Conservation (phyloP, 1,140 invertebrate species). For the Plodia interpunctella region DNA sequence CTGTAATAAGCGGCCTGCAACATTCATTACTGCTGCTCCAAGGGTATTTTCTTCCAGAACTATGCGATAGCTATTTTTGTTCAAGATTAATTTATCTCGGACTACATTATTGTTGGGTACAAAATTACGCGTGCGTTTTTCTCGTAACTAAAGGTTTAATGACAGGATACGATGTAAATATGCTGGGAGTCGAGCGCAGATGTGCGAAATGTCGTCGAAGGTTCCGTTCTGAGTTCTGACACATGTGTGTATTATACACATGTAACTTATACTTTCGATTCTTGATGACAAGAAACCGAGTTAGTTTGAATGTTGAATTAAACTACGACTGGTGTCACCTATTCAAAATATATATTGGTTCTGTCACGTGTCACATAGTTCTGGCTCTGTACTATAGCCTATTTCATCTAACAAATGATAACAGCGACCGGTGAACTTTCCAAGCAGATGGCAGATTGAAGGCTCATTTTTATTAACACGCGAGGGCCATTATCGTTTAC, state of each 20-base stretch:
- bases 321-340: too few relatives aligned
- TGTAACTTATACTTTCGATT: neutral
- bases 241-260: constrained; percentile 33
- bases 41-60: constrained; percentile 39
- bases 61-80: constrained; percentile 54
- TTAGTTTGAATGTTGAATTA: too few relatives aligned
- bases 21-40: constrained; percentile 42
- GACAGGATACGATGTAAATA: constrained; percentile 66
- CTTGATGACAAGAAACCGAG: neutral
- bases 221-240: constrained; percentile 35
- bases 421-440: too few relatives aligned
- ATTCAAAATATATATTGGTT: too few relatives aligned
- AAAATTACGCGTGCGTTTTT: constrained; percentile 47
- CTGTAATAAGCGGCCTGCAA: constrained; percentile 42
- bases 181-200: constrained; percentile 48
- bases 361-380: too few relatives aligned
- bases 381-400: too few relatives aligned
- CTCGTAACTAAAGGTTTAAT: constrained; percentile 51
- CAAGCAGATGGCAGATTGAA: neutral
- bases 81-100: constrained; percentile 58
- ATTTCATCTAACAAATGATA: too few relatives aligned
- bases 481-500: neutral
- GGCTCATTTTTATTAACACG: constrained; percentile 6
- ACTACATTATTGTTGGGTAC: constrained; percentile 55
- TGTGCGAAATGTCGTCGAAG: constrained; percentile 55